Evolutionary conservation across 2,888 invertebrate genomes (phyloP).

Genomic region (Pammene aurita): DNA sequence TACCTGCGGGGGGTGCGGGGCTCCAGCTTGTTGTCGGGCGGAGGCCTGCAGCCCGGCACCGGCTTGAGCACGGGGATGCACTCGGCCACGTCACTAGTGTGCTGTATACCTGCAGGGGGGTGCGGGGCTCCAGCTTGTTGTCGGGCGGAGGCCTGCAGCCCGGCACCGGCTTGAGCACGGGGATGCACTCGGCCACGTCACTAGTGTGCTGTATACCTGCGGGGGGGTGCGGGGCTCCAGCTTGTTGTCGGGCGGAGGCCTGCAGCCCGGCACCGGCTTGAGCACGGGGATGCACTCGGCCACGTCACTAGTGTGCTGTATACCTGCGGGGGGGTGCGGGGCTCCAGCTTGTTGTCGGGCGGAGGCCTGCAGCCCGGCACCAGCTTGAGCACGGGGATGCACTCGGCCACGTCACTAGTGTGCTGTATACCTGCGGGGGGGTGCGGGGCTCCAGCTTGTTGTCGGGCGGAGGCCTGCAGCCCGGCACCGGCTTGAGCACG

Average conservation of each 20-base stretch:
- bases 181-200: not conserved
- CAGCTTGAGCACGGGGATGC: conserved; percentile 64
- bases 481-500: conserved; percentile 91
- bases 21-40: conserved; percentile 51
- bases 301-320: not conserved
- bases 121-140: not conserved
- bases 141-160: conserved; percentile 1
- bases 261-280: conserved; percentile 78
- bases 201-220: not conserved
- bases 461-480: conserved; percentile 66
- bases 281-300: conserved; percentile 75
- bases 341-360: conserved; percentile 86
- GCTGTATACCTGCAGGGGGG: not conserved
- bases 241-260: not conserved
- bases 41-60: conserved; percentile 85
- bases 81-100: not conserved
- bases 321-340: conserved; percentile 58
- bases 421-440: conserved; percentile 66
- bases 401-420: conserved; percentile 57
- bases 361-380: conserved; percentile 70
- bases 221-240: not conserved
- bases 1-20: conserved; percentile 75
- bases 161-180: conserved; percentile 2
- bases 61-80: conserved; percentile 85
- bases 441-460: conserved; percentile 60